Evolutionary conservation across 2,797 vertebrate genomes (phyloP), one percentile per base, ranked within the genome.

Genomic region (Alouatta caraya): DNA sequence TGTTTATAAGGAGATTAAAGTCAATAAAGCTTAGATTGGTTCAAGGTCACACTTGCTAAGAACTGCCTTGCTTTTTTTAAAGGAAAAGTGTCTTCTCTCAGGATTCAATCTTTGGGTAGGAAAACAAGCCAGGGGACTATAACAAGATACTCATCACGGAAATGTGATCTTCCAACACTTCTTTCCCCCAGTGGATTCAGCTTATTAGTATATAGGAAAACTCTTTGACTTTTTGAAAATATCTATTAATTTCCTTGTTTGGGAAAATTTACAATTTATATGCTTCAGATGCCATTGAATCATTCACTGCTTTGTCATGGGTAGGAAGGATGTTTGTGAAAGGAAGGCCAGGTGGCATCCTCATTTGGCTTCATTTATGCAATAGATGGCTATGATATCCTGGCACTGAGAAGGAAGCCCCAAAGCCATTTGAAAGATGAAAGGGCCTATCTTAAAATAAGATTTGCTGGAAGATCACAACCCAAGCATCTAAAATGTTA

Each of bases 391-490:
- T 97, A n/a, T 92, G 50, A 94, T 96, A 94, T 96, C 59, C 46
- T 96, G 96, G 93, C 89, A 88, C 85, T 92, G 89, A 94, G 88
- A 85, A 92, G 85, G 81, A 92, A 93, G 70, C 92, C 96, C 95
- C 61, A 95, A 52, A 96, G 90, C 81, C 84, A 94, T 88, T 12
- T 80, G 75, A 89, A 97, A 95, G 96, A 96, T 93, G 94, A 97
- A 97, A 97, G 92, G 50, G 64, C 55, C 59, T 81, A 83, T 96
- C 92, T 55, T 86, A 84, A 96, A 90, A 88, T 55, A 95, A 75
- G 39, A 44, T 94, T 94, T 97, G 87, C 96, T 85, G 93, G 70
- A 92, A 88, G 88, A 96, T 95, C 94, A 96, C 83, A 96, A 93
- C 42, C 30, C 52, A 92, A 80, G 28, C 11, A n/a, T 93, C 89